phyloP scores from a whole-genome alignment of 1,140 invertebrate species.

The Bombus consobrinus region DNA sequence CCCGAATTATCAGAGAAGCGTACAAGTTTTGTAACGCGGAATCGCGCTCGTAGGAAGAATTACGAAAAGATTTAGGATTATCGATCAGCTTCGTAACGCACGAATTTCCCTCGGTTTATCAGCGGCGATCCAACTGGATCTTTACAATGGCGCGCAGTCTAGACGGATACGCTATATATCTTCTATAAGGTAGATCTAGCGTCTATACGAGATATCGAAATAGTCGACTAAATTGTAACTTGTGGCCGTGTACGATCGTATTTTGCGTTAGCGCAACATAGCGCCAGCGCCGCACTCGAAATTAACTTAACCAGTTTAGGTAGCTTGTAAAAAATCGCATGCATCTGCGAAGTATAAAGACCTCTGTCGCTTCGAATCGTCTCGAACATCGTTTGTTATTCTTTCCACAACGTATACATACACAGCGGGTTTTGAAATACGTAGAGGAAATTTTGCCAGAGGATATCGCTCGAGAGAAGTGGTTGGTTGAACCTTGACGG shows the following conservation, averaged over 20 bases:
- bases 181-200: background rate
- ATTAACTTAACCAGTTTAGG: background rate
- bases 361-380: background rate
- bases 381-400: background rate
- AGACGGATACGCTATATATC: background rate
- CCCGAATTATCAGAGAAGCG: no score
- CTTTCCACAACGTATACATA: background rate
- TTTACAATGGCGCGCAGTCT: no score
- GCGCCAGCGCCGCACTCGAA: background rate
- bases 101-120: background rate
- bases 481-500: background rate
- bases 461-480: background rate
- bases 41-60: background rate
- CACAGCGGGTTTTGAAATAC: background rate
- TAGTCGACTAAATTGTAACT: no score
- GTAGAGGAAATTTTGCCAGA: background rate
- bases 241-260: no score
- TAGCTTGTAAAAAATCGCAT: background rate
- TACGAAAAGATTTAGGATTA: background rate
- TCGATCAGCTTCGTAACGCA: no score
- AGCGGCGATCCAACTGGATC: no score
- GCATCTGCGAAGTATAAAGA: background rate
- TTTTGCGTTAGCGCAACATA: background rate
- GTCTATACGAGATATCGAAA: background rate
- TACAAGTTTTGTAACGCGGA: accelerated